phyloP scores from a whole-genome alignment of 37 sponge, comb jelly and placozoan genomes.

The Agelas oroides region DNA sequence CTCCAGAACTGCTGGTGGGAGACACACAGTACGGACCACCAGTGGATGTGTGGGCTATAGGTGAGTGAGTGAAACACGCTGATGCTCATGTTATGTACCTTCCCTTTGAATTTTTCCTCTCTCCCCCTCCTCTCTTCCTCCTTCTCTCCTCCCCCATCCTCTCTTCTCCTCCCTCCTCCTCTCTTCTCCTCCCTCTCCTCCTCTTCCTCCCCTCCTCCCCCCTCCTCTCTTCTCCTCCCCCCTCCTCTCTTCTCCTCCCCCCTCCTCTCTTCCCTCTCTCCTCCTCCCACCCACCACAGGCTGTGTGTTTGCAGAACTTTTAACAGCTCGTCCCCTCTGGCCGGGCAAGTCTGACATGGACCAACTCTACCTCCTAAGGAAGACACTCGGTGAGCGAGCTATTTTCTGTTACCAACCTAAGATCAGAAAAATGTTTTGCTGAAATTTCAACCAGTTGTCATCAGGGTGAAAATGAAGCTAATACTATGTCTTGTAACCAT shows the following conservation, averaged over 20 bases:
- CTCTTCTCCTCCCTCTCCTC: neutral
- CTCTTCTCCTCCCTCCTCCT: neutral
- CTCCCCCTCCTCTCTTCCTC: too few species aligned
- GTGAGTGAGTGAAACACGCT: slow-evolving; percentile 49
- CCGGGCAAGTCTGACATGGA: slow-evolving; percentile 97
- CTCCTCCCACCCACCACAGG: slow-evolving; percentile 31
- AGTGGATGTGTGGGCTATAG: slow-evolving; percentile 98
- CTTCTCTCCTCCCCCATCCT: neutral
- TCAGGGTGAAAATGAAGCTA: too few species aligned
- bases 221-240: too few species aligned
- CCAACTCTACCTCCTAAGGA: slow-evolving; percentile 91
- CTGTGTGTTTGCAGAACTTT: slow-evolving; percentile 96
- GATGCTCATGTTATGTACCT: too few species aligned
- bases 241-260: too few species aligned
- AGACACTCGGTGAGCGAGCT: slow-evolving; percentile 76
- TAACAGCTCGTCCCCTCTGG: slow-evolving; percentile 92
- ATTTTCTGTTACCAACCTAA: too few species aligned
- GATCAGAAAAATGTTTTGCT: too few species aligned
- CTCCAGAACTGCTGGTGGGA: slow-evolving; percentile 97
- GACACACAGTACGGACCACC: slow-evolving; percentile 98
- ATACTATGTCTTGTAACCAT: too few species aligned
- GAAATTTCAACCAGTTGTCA: too few species aligned
- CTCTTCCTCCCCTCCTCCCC: too few species aligned
- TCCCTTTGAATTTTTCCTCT: too few species aligned
- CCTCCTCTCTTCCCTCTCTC: too few species aligned